These are phyloP conservation scores for Peromyscus attwateri DNA, from an alignment of 2,797 vertebrate species.

Conservation along the genomic window DNA sequence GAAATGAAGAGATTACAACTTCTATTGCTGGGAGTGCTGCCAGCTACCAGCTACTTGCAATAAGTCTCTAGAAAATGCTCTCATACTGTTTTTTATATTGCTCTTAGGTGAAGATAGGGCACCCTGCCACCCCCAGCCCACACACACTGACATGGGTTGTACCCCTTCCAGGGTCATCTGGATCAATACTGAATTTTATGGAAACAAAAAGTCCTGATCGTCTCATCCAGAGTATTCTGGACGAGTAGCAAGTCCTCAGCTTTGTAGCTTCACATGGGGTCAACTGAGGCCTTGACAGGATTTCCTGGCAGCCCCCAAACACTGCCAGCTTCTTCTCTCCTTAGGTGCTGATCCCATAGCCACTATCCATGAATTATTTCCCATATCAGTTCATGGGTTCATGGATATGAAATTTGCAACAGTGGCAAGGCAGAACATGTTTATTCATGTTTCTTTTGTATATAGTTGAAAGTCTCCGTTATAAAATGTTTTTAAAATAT, in stretches of 20 bases:
- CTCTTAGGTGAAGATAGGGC: not conserved
- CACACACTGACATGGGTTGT: not conserved
- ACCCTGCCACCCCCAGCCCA: accelerated
- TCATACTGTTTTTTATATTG: not conserved
- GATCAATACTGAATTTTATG: not conserved
- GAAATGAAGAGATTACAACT: not conserved
- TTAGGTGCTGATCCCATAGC: not conserved
- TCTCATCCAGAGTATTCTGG: not conserved
- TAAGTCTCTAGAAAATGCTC: not conserved
- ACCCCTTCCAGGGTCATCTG: not conserved
- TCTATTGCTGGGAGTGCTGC: not conserved
- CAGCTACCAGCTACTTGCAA: not conserved
- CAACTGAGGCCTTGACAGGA: not conserved
- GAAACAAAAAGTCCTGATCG: not conserved
- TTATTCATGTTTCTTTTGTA: not conserved
- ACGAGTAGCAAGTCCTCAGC: not conserved
- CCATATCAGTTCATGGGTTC: not conserved
- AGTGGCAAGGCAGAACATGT: not conserved
- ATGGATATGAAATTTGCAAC: not conserved
- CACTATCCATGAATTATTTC: no score
- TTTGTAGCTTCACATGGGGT: accelerated
- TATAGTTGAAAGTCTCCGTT: slow-evolving; percentile 42
- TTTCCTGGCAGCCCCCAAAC: no score
- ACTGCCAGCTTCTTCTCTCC: not conserved
- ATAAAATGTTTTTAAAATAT: slow-evolving; percentile 12